These are phyloP conservation scores for Drosophila neotestacea DNA, from an alignment of 2,888 invertebrate genomes.

Conservation along the genomic window DNA sequence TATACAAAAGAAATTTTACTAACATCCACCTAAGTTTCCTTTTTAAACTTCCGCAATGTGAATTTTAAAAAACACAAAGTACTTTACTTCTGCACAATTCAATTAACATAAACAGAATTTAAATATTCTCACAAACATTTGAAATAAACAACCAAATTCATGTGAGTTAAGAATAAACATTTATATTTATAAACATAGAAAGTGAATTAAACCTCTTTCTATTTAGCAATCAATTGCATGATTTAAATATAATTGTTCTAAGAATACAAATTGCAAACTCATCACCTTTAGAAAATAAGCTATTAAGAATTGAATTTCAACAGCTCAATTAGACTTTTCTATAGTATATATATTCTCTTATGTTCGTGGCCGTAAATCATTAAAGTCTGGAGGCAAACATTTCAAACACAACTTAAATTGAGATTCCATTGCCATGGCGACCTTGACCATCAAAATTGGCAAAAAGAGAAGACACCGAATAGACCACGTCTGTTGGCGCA, in stretches of 20 bases:
- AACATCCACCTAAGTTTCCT: background rate
- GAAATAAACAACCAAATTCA: background rate
- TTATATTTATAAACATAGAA: conserved; percentile 17
- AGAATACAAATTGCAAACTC: conserved; percentile 16
- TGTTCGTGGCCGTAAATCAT: conserved; percentile 1
- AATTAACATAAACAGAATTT: background rate
- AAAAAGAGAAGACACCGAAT: conserved; percentile 13
- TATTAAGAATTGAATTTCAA: background rate
- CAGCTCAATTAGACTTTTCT: conserved; percentile 11
- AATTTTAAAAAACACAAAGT: background rate
- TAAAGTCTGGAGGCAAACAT: conserved; percentile 1
- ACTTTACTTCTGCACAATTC: background rate
- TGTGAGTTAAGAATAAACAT: background rate
- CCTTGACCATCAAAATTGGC: conserved; percentile 40
- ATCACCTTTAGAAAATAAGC: conserved; percentile 5
- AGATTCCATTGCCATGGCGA: conserved; percentile 17
- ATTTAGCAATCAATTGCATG: conserved; percentile 9
- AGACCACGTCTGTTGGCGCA: conserved; percentile 16
- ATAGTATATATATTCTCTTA: background rate
- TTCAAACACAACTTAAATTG: conserved; percentile 8
- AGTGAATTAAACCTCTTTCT: conserved; percentile 6
- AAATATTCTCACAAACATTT: background rate
- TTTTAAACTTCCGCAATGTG: background rate
- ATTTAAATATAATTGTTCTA: conserved; percentile 9
- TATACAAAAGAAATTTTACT: background rate